Base-by-base conservation (phyloP, 2,113 vertebrate genomes). In the Jaculus jaculus region DNA sequence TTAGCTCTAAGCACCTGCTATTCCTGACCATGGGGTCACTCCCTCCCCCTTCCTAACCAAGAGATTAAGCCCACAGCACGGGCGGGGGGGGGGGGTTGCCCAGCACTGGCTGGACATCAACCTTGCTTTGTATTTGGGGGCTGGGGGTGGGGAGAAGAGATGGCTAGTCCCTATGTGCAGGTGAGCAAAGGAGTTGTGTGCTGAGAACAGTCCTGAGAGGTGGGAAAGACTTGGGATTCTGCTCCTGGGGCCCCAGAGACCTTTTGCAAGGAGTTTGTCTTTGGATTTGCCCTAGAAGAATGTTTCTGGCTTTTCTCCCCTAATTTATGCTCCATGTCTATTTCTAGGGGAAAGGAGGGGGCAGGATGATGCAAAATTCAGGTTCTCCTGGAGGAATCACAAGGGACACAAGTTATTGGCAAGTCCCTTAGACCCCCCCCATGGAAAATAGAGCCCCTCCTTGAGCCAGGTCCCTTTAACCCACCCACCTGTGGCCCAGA, bases 1-100 rank as follows among this genome's bases (percentile, higher is more conserved):
- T 96, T 94, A 97, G 71, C 95, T 85, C 92, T 96, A 96, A 97
- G 96, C 85, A 7, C 93, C 82, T 96, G 73, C 94, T 97, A 80
- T 94, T 96, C 90, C 93, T 94, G 97, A 92, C 79, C n/a, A 12
- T 47, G 34, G 81, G 37, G 60, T 71, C 61, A 87, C 20, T 68
- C n/a, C 5, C 89, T 26, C 60, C n/a, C 28, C n/a, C 12, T 63
- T 4, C 13, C 23, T 63, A 8, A 68, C 74, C 61, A 26, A 73
- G 94, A 91, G 66, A 90, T 91, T 95, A 96, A 96, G 90, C 94
- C 85, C 39, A 5, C 21, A 9, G 54, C 89, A 93, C 95, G 91
- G 92, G 86, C n/a, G 69, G 73, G 54, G 84, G 71, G 12, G 92
- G 82, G 73, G 95, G 94, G 83, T 79, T 83, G 91, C 90, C 78